Percentiles rank a stretch among this genome's conserved stretches.
These are phyloP conservation scores for Acropora yongei DNA, from an alignment of 64 coral and sea anemone genomes.

Conservation along the genomic window DNA sequence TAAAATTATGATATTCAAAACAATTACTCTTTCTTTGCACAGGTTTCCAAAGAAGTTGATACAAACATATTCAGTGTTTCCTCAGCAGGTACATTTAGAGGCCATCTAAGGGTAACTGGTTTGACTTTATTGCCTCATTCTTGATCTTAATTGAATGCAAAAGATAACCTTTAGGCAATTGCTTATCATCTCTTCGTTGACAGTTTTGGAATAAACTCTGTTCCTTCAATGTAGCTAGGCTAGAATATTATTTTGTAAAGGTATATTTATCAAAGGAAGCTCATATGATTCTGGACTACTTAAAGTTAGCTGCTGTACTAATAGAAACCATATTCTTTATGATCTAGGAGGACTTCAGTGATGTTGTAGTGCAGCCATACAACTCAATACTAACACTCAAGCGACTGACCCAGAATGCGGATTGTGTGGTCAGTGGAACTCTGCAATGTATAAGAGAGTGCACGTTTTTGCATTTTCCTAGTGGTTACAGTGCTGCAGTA, in stretches of 20 bases:
- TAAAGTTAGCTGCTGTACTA: background rate
- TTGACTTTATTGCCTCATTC: background rate
- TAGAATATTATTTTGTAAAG: too few species aligned
- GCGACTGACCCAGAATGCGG: slow-evolving; percentile 98
- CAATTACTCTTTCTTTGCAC: background rate
- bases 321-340: background rate
- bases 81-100: slow-evolving; percentile 72
- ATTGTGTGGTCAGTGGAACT: slow-evolving; percentile 93
- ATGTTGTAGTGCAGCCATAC: slow-evolving; percentile 98
- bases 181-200: too few species aligned
- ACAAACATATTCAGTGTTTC: slow-evolving; percentile 97
- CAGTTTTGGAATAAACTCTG: background rate
- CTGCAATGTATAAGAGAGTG: background rate
- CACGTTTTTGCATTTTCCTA: too few species aligned
- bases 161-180: too few species aligned
- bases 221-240: too few species aligned
- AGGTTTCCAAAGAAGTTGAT: slow-evolving; percentile 99
- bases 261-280: too few species aligned
- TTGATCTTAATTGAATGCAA: too few species aligned
- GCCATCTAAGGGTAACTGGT: too few species aligned
- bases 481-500: background rate
- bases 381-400: slow-evolving; percentile 98
- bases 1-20: too few species aligned
- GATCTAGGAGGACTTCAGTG: slow-evolving; percentile 98
- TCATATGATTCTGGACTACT: too few species aligned